Evolutionary conservation across 2,113 vertebrate species (phyloP).

Genomic region (Vombatus ursinus): DNA sequence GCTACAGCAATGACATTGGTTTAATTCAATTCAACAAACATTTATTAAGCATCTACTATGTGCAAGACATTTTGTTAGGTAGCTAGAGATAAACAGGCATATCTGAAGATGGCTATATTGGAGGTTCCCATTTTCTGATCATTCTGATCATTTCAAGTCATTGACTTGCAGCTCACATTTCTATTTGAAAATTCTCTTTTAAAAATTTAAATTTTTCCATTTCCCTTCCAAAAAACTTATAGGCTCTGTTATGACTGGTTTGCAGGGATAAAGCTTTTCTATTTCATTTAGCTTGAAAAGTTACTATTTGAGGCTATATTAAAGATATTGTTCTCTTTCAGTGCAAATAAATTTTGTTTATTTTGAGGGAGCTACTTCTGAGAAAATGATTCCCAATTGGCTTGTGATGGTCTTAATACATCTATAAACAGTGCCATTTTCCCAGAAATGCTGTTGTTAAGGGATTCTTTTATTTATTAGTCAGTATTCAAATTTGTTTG

Average conservation of each 20-base stretch:
- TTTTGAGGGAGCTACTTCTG: slow-evolving; percentile 61
- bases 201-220: neutral
- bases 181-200: neutral
- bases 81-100: neutral
- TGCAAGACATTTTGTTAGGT: neutral
- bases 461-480: slow-evolving; percentile 66
- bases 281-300: slow-evolving; percentile 67
- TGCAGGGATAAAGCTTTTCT: slow-evolving; percentile 59
- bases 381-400: slow-evolving; percentile 65
- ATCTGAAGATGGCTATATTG: slow-evolving; percentile 31
- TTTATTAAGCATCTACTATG: neutral
- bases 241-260: slow-evolving; percentile 60
- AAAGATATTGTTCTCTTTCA: slow-evolving; percentile 58
- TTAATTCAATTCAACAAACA: neutral
- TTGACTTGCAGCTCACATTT: slow-evolving; percentile 49
- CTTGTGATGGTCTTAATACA: slow-evolving; percentile 68
- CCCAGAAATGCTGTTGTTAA: slow-evolving; percentile 53
- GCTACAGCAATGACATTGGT: slow-evolving; percentile 56
- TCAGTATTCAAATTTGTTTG: slow-evolving; percentile 59
- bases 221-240: neutral
- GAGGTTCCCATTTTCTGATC: slow-evolving; percentile 53
- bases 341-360: slow-evolving; percentile 66
- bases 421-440: slow-evolving; percentile 58
- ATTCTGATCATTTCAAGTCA: slow-evolving; percentile 49
- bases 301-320: slow-evolving; percentile 69